Base-by-base conservation (phyloP, 2,113 vertebrate species). In the Lathamus discolor region DNA sequence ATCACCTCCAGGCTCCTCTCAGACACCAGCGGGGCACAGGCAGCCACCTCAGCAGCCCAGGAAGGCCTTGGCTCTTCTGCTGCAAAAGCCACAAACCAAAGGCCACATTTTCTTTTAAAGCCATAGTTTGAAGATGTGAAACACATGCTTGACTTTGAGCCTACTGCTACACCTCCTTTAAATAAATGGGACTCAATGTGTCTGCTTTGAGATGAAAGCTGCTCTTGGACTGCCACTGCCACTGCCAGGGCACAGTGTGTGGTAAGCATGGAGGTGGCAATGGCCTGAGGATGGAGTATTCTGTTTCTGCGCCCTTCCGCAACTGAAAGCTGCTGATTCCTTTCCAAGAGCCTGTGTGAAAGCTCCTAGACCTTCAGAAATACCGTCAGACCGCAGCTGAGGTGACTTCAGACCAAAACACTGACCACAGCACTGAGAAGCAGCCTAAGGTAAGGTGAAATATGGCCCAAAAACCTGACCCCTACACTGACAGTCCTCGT, bases 191-290 rank as follows among this genome's bases (percentile, higher is more conserved):
- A 19, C 19, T 44, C 16, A 9, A 25, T 57, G 16, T 2, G 0
- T 6, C 62, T 43, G 49, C 22, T 51, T 39, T 2, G 1, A 48
- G 72, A 17, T 0, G 2, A 16, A 19, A 46, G 17, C 6, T 2
- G 2, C 2, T 0, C 24, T 15, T 19, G 25, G 20, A 1, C 16
- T 10, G 27, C 3, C 0, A 2, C 39, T 27, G 0, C 24, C 31
- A 4, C 46, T 20, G 51, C 2, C 4, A 1, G 51, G 13, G 11
- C 0, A 0, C 7, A 0, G 2, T 0, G 1, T 4, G 35, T 1
- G 29, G 13, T 7, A 10, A 51, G 31, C 49, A 11, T 19, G 17
- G 59, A 1, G 0, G 9, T 4, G n/a, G 16, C 1, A 4, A 16
- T 13, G 13, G 43, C 17, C 13, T 0, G 0, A 11, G 46, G 51